Conservation (phyloP, 2,888 invertebrate species). For the Eucera pruinosa region DNA sequence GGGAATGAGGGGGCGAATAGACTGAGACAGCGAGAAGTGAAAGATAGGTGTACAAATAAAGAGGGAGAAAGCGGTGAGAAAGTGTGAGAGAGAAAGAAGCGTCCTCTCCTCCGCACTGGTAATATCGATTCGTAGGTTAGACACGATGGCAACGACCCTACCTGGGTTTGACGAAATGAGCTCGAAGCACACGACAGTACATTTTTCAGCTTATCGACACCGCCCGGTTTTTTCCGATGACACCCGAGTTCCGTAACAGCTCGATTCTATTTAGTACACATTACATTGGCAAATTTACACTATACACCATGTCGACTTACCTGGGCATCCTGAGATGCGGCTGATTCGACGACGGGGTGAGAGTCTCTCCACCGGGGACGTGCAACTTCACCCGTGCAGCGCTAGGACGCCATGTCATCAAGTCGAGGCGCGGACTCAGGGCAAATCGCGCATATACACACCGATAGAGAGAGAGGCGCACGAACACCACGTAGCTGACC, state of each 20-base stretch:
- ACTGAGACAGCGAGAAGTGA: constrained; percentile 39
- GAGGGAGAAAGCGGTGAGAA: constrained; percentile 52
- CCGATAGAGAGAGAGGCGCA: constrained; percentile 63
- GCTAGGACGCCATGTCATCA: constrained; percentile 84
- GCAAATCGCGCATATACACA: constrained; percentile 70
- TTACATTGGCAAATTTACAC: constrained; percentile 41
- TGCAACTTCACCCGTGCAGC: constrained; percentile 74
- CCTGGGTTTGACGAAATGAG: constrained; percentile 63
- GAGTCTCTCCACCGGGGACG: constrained; percentile 73
- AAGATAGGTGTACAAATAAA: constrained; percentile 47
- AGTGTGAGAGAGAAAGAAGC: constrained; percentile 48
- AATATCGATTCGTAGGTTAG: constrained; percentile 80
- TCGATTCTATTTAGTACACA: constrained; percentile 25
- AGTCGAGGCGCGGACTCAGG: constrained; percentile 77
- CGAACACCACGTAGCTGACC: constrained; percentile 69
- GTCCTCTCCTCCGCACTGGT: constrained; percentile 52
- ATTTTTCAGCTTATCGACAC: constrained; percentile 73
- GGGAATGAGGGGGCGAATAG: constrained; percentile 44
- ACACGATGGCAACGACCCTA: constrained; percentile 82
- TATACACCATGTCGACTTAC: constrained; percentile 75
- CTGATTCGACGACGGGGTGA: constrained; percentile 70
- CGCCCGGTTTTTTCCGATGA: constrained; percentile 72
- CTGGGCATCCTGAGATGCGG: constrained; percentile 78
- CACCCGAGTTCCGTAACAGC: constrained; percentile 57
- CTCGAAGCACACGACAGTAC: constrained; percentile 50